phyloP scores from a whole-genome alignment of 2,113 vertebrate species.

The Eulemur rufifrons region DNA sequence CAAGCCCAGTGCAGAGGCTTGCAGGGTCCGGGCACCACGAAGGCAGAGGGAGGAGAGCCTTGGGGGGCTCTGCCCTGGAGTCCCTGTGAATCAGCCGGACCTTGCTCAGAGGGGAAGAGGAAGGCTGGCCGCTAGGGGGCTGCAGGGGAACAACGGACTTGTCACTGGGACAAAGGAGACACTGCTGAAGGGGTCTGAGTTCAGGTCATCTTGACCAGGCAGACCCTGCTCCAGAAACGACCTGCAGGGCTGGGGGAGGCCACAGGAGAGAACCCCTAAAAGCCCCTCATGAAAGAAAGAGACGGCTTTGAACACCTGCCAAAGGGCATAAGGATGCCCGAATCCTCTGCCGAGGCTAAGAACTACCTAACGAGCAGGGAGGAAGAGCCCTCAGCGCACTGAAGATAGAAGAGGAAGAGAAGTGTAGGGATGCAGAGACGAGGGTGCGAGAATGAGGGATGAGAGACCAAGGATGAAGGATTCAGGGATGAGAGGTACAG shows the following conservation, averaged over 20 bases:
- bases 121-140: neutral
- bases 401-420: no score
- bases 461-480: neutral
- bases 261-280: neutral
- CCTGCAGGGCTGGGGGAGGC: neutral
- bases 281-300: neutral
- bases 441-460: neutral
- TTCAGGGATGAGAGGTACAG: no score
- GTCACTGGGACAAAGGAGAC: neutral
- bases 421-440: neutral
- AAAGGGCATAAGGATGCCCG: neutral
- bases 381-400: neutral
- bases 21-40: neutral
- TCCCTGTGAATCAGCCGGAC: accelerated
- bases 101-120: neutral
- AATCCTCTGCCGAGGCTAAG: neutral
- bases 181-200: neutral
- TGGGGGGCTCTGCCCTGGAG: neutral
- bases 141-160: neutral
- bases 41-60: neutral
- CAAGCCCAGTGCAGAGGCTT: neutral
- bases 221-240: neutral
- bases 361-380: neutral
- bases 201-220: neutral
- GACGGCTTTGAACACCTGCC: neutral